These are phyloP conservation scores for Tragelaphus scriptus DNA, from an alignment of 2,113 vertebrate species.

Conservation along the genomic window DNA sequence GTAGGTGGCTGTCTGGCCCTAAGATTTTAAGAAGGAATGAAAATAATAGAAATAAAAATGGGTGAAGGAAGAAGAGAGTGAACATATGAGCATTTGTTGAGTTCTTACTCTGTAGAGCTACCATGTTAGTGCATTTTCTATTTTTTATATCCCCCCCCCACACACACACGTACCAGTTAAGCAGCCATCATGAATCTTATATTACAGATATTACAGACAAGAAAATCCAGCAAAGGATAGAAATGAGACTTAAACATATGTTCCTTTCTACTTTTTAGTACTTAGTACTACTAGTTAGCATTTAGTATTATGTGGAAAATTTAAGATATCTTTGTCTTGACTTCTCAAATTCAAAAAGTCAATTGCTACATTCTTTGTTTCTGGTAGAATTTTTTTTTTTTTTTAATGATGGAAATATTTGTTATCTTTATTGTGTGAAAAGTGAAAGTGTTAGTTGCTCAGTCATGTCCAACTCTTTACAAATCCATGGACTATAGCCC, in stretches of 20 bases:
- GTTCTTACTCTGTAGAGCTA: neutral
- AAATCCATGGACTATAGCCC: neutral
- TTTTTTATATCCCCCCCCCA: neutral
- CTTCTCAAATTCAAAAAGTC: neutral
- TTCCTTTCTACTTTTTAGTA: neutral
- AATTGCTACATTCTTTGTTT: neutral
- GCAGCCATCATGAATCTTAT: neutral
- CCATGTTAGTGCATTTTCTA: neutral
- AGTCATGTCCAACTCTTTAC: neutral
- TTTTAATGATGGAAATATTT: neutral
- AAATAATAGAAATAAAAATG: neutral
- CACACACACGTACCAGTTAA: neutral
- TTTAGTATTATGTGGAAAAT: neutral
- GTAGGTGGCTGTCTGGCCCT: neutral
- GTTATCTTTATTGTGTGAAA: neutral
- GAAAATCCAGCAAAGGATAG: neutral
- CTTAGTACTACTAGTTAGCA: neutral
- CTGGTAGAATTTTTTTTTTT: neutral
- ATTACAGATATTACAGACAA: neutral
- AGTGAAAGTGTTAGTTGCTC: neutral
- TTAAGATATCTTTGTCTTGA: neutral
- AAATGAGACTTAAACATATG: neutral
- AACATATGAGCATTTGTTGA: neutral
- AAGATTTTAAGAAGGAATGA: neutral
- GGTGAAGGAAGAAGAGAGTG: neutral